Evolutionary conservation across 2,888 invertebrate species (phyloP), one percentile per base, ranked within the genome.

Genomic region (Sicus ferrugineus): DNA sequence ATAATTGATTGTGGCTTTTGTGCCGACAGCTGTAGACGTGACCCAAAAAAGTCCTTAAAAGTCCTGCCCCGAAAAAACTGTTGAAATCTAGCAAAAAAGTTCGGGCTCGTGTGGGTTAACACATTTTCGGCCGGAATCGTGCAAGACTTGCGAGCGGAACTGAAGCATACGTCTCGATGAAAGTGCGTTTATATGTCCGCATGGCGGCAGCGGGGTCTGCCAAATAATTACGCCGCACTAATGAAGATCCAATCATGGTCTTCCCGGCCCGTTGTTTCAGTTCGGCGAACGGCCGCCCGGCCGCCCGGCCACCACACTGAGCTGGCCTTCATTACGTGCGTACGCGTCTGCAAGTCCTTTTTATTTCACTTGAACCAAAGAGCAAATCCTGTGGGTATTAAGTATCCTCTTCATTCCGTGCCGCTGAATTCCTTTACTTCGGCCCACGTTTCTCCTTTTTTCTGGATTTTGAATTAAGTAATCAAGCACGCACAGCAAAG

Each of bases 221-320:
- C 59, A 67, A 67, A 67, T 67, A 67, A 67, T 67, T 67, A 67
- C 67, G 67, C 58, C n/a, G 59, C 59, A 31, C 67, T 67, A 67
- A 67, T 67, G 67, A 67, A 67, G 67, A 67, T 67, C 67, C 59
- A 67, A 67, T 67, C 67, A 67, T 58, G 59, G 48, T 48, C 19
- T 67, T 6, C 23, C 5, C 16, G 65, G 52, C 34, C 9, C 14
- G 38, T 21, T 64, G 9, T 54, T 14, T 30, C 19, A 46, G 42
- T 46, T n/a, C n/a, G n/a, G n/a, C n/a, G n/a, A n/a, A n/a, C n/a
- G n/a, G n/a, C 46, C 1, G 9, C 48, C 21, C n/a, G 42, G 23
- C 7, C 16, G 46, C 1, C 34, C 30, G 23, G 26, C 11, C 58
- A 4, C 30, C 31, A 23, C 31, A 48, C 46, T 58, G 26, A 31